These are phyloP conservation scores for Esox niger DNA, from an alignment of 2,113 vertebrate species.

Conservation along the genomic window DNA sequence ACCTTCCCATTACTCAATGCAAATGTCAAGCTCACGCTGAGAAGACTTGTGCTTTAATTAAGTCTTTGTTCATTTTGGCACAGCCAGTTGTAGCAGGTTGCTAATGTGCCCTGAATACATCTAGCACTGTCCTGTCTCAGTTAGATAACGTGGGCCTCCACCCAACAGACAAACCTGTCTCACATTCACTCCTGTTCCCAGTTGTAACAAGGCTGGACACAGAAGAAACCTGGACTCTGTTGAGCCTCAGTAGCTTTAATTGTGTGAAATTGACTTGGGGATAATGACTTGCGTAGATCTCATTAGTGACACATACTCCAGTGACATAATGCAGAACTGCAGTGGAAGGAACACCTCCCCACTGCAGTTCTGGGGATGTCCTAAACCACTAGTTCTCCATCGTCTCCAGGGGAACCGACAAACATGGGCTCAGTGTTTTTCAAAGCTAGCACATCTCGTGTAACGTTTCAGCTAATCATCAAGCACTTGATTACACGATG, in stretches of 20 bases:
- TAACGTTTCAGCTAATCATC: no score
- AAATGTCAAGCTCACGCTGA: constrained; percentile 62
- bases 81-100: constrained; percentile 54
- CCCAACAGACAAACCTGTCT: constrained; percentile 2
- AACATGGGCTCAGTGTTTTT: no score
- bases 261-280: constrained; percentile 29
- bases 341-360: constrained; percentile 52
- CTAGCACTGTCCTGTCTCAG: constrained; percentile 39
- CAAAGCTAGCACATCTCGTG: no score
- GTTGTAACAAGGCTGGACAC: no score
- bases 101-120: constrained; percentile 16
- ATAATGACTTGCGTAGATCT: constrained; percentile 35
- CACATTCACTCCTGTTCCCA: constrained; percentile 14
- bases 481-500: no score
- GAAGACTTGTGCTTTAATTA: constrained; percentile 73
- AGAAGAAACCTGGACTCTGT: no score
- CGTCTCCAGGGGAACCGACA: constrained; percentile 25
- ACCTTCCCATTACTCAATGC: no score
- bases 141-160: constrained; percentile 49
- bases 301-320: not conserved
- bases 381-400: not conserved
- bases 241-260: constrained; percentile 2
- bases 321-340: constrained; percentile 16
- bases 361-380: no score
- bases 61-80: constrained; percentile 67